Conservation (phyloP, 92 coral and sea anemone species). For the Phymanthus crucifer region DNA sequence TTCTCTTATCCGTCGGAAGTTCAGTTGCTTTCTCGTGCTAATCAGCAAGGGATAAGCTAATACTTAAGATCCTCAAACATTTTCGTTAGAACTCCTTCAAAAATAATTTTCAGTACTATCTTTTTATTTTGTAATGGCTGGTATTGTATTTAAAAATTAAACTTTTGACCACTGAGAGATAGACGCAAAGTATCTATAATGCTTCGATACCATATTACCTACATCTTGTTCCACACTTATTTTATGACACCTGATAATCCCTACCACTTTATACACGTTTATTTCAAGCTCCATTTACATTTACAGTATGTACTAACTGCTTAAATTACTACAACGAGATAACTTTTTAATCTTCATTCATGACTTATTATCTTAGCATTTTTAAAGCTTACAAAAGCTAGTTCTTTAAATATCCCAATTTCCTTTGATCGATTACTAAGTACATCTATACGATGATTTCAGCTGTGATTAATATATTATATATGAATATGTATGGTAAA, state of each 20-base stretch:
- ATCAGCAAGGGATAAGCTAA: no score
- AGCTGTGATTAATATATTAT: no score
- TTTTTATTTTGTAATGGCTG: no score
- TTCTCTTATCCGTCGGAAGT: no score
- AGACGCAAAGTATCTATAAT: not conserved
- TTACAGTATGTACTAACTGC: not conserved
- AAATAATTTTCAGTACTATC: no score
- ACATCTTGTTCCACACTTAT: not conserved
- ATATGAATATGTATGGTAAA: not conserved
- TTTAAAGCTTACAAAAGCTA: not conserved
- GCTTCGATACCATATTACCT: not conserved
- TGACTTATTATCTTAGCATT: not conserved
- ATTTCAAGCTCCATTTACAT: not conserved
- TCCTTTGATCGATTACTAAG: not conserved
- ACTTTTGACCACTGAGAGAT: not conserved
- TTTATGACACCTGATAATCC: not conserved
- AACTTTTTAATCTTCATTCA: not conserved
- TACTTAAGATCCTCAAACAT: no score
- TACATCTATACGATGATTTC: no score
- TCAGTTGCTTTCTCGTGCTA: no score
- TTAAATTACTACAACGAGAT: not conserved
- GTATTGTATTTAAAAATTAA: no score
- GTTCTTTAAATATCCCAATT: not conserved
- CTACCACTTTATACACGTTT: not conserved
- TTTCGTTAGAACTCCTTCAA: no score